Base-by-base conservation (phyloP, 2,797 vertebrate species). In the Siniperca scherzeri region DNA sequence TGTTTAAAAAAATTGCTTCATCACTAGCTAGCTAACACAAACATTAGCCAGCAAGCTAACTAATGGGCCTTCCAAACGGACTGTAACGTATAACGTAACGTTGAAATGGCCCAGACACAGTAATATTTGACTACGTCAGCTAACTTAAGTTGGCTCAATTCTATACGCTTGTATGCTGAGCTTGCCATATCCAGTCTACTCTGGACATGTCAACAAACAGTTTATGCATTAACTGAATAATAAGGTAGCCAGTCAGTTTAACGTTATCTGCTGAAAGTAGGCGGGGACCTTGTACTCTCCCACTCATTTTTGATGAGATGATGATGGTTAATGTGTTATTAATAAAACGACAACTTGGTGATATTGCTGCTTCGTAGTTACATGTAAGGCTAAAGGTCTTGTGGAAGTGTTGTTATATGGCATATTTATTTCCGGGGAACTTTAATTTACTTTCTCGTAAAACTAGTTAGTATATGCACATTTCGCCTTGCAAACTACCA, bases 11-110 rank as follows among this genome's bases (percentile, higher is more conserved):
- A 86, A 86, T 6, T 94, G 94, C 94, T 89, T 94, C 91, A 95
- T 95, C 94, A 95, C 94, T 91, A 95, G 93, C 92, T 89, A 93
- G 92, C 93, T 93, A 92, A 91, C 90, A 80, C 85, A 91, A 93
- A 92, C 90, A 93, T 84, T 90, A 90, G 84, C 88, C 52, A 65
- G 7, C 11, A 33, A 71, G 91, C 89, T 90, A 90, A 59, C 82
- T 22, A 55, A 48, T 55, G 88, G 92, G 88, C 90, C 92, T 89
- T 80, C 38, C 40, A 61, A 40, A 48, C n/a, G 36, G 33, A 68
- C 67, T 72, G 36, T 36, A 36, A 30, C 30, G 53, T 5, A 50
- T 17, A 84, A 74, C 65, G 78, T 66, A 70, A 62, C 55, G 53
- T 74, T 79, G 22, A 74, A 76, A 80, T 46, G 66, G 42, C 44